Conservation (phyloP, 2,113 vertebrate species). For the Pseudorectes ferrugineus region DNA sequence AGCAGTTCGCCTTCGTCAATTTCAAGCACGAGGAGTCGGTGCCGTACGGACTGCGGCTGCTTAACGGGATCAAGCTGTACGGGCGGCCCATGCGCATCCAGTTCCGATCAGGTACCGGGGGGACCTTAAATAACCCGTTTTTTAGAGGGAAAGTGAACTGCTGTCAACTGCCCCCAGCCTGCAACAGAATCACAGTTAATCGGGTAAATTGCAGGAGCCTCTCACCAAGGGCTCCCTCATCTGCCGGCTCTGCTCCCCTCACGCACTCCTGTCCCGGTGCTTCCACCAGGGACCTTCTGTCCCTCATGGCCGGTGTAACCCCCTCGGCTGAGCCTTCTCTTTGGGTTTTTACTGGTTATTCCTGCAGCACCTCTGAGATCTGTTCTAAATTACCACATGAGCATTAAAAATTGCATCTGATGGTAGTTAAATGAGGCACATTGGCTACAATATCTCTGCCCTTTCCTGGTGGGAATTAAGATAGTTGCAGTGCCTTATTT, state of each 20-base stretch:
- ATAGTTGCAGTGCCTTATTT: neutral
- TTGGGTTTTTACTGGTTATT: neutral
- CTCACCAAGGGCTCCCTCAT: neutral
- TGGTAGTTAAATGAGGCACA: neutral
- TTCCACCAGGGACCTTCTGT: neutral
- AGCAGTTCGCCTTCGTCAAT: constrained; percentile 93
- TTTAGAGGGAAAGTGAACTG: neutral
- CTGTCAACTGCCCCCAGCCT: fast-evolving
- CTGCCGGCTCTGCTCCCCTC: neutral
- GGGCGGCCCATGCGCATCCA: constrained; percentile 89
- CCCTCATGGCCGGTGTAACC: fast-evolving
- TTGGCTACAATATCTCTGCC: neutral
- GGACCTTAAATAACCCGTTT: neutral
- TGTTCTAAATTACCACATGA: fast-evolving
- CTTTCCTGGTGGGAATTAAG: neutral
- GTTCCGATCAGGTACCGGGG: constrained; percentile 84
- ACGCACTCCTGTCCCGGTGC: neutral
- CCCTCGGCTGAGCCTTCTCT: neutral
- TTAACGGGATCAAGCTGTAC: constrained; percentile 84
- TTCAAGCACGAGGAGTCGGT: constrained; percentile 94
- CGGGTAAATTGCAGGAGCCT: fast-evolving
- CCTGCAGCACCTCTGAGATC: neutral
- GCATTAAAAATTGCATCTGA: neutral
- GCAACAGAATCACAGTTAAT: fast-evolving
- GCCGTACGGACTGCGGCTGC: constrained; percentile 87